Conservation (phyloP, 2,888 invertebrate genomes). For the Ctena decussata region DNA sequence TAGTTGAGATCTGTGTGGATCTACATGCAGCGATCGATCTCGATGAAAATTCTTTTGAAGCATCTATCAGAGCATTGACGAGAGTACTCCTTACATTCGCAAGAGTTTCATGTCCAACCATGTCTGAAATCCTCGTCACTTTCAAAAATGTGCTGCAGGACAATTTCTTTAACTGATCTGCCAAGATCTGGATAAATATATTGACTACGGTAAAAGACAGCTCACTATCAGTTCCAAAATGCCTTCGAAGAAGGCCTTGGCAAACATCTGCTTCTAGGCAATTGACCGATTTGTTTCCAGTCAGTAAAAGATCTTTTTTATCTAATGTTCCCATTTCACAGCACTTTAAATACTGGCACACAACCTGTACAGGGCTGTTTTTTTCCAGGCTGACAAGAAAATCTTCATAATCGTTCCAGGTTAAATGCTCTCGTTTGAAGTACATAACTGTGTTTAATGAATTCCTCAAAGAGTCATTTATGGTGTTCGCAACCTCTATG, state of each 20-base stretch:
- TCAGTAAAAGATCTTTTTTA: conserved; percentile 54
- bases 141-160: conserved; percentile 70
- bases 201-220: conserved; percentile 66
- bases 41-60: conserved; percentile 52
- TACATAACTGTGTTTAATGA: conserved; percentile 63
- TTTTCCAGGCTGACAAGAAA: conserved; percentile 62
- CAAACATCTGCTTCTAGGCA: conserved; percentile 53
- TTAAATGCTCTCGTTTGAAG: conserved; percentile 57
- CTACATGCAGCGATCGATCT: conserved; percentile 47
- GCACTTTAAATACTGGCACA: conserved; percentile 65
- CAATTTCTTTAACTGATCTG: conserved; percentile 77
- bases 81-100: conserved; percentile 40
- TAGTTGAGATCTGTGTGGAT: conserved; percentile 32
- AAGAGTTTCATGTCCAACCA: conserved; percentile 35
- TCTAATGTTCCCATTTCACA: conserved; percentile 53
- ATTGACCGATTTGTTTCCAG: conserved; percentile 22
- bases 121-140: conserved; percentile 44
- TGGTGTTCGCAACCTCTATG: conserved; percentile 73
- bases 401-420: conserved; percentile 57
- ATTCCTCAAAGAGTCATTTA: conserved; percentile 63
- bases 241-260: conserved; percentile 45
- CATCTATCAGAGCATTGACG: conserved; percentile 46
- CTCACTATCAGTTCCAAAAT: conserved; percentile 37
- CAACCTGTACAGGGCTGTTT: conserved; percentile 72
- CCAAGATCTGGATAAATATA: conserved; percentile 69